These are phyloP conservation scores for Siderastrea siderea DNA, from an alignment of 92 coral and sea anemone species.

Conservation along the genomic window DNA sequence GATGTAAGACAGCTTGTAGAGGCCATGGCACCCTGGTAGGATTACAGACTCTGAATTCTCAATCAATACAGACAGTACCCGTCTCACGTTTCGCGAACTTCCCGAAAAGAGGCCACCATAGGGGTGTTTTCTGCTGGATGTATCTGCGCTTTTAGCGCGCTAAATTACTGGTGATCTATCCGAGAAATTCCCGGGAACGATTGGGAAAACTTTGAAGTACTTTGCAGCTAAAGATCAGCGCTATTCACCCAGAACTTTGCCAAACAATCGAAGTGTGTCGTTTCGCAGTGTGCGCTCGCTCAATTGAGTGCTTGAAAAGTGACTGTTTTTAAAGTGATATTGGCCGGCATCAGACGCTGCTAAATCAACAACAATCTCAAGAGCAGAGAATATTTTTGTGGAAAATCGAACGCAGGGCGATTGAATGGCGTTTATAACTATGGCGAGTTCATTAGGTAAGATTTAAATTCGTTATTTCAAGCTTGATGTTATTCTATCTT, in stretches of 20 bases:
- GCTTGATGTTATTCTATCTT: conserved; percentile 5
- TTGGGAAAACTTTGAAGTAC: not conserved
- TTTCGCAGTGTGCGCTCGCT: conserved; percentile 22
- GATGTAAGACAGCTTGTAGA: conserved; percentile 21
- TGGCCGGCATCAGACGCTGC: not conserved
- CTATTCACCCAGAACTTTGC: not conserved
- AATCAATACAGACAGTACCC: conserved; percentile 10
- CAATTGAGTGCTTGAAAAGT: conserved; percentile 34
- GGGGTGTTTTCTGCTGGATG: not conserved
- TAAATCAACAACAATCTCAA: not conserved
- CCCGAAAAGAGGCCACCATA: not conserved
- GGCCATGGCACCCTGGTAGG: conserved; percentile 9
- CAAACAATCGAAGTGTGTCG: conserved; percentile 29
- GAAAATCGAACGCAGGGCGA: not conserved
- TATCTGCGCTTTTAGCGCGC: conserved; percentile 18
- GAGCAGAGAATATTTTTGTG: not conserved
- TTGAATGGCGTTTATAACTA: conserved; percentile 42
- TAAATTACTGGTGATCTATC: not conserved
- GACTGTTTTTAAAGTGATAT: conserved; percentile 19
- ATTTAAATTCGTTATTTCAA: not conserved
- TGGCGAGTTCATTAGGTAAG: conserved; percentile 99
- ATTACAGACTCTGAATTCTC: conserved; percentile 8
- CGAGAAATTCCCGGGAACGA: not conserved
- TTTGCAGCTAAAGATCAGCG: conserved; percentile 3
- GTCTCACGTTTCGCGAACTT: conserved; percentile 41